These are phyloP conservation scores for Diachasma alloeum DNA, from an alignment of 1,140 invertebrate species.

Conservation along the genomic window DNA sequence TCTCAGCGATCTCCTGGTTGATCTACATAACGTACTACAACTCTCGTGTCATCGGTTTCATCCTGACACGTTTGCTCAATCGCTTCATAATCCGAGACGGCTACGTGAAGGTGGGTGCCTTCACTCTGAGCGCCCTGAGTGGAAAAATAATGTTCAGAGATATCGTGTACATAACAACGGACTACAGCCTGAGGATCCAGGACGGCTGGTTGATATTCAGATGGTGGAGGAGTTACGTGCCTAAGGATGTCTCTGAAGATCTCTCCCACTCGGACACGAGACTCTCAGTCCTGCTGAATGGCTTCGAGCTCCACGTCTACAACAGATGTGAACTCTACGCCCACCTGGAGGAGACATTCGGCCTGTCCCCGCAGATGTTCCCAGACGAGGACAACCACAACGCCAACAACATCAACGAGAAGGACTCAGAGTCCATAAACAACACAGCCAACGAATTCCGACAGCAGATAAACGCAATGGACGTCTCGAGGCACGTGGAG, in stretches of 20 bases:
- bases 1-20: constrained; percentile 86
- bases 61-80: constrained; percentile 90
- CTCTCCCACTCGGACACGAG: constrained; percentile 95
- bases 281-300: constrained; percentile 92
- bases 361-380: constrained; percentile 80
- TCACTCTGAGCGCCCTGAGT: constrained; percentile 92
- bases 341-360: constrained; percentile 89
- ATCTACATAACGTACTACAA: constrained; percentile 96
- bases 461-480: constrained; percentile 73
- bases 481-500: constrained; percentile 58
- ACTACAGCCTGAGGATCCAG: constrained; percentile 92
- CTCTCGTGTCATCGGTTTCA: constrained; percentile 88
- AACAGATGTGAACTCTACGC: constrained; percentile 91
- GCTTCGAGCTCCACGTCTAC: constrained; percentile 95
- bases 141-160: constrained; percentile 99
- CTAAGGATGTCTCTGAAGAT: constrained; percentile 95
- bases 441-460: constrained; percentile 67
- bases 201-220: constrained; percentile 98
- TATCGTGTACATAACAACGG: constrained; percentile 93
- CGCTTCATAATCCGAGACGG: constrained; percentile 85
- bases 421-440: constrained; percentile 61
- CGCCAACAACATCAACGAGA: constrained; percentile 46
- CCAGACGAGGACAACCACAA: constrained; percentile 62
- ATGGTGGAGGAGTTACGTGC: constrained; percentile 95
- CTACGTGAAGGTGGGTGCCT: constrained; percentile 94